phyloP scores from a whole-genome alignment of 2,888 invertebrate genomes.

The Plebejus melissa region DNA sequence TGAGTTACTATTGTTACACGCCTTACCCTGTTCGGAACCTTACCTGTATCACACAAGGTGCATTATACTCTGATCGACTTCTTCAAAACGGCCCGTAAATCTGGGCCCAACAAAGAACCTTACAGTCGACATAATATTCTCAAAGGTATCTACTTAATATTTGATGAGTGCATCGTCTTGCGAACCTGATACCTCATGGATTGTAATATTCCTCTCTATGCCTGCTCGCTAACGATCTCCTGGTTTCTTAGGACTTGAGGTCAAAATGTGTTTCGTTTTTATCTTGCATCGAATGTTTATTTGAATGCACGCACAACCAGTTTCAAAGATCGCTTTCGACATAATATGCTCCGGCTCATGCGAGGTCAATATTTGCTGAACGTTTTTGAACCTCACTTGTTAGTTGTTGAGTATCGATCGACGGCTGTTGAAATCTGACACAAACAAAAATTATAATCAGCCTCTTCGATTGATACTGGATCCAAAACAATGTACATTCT shows the following conservation, averaged over 20 bases:
- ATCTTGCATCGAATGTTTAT: conserved; percentile 70
- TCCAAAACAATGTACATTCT: neutral
- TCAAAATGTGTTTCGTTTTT: conserved; percentile 67
- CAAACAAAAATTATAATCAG: conserved; percentile 14
- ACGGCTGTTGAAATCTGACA: conserved; percentile 5
- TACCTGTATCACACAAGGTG: conserved; percentile 44
- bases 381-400: conserved; percentile 44
- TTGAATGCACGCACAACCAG: conserved; percentile 73
- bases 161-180: conserved; percentile 36
- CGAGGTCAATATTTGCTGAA: conserved; percentile 75
- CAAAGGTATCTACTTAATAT: conserved; percentile 20
- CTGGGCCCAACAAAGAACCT: conserved; percentile 51
- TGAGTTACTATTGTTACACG: conserved; percentile 45
- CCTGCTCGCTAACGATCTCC: neutral
- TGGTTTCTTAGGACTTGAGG: conserved; percentile 64
- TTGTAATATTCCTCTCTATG: neutral
- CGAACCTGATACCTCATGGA: neutral
- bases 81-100: conserved; percentile 45
- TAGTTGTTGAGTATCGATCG: conserved; percentile 16
- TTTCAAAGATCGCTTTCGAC: conserved; percentile 70
- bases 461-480: neutral
- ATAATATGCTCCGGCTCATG: conserved; percentile 52
- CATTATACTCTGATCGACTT: conserved; percentile 43
- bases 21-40: conserved; percentile 49
- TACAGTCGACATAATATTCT: conserved; percentile 36